Evolutionary conservation across 1,140 invertebrate genomes (phyloP).

Genomic region (Hypsibius dujardini): DNA sequence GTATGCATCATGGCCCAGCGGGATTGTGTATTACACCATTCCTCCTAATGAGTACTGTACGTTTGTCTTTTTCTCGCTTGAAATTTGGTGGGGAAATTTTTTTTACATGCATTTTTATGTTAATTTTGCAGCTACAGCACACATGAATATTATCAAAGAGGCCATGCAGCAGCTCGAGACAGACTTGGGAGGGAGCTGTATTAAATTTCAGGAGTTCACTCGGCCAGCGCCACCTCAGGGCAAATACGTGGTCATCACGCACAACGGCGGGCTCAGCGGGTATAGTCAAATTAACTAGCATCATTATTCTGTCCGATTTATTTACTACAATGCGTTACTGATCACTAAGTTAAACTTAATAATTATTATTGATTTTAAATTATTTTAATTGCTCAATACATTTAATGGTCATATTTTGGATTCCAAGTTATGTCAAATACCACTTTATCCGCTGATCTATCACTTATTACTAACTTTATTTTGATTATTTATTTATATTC

Average conservation of each 20-base stretch:
- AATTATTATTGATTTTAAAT: too few species aligned
- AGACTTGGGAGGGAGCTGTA: constrained; percentile 1
- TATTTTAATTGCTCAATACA: too few species aligned
- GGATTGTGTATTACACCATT: not conserved
- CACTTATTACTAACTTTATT: too few species aligned
- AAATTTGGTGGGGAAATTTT: not conserved
- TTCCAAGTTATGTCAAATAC: too few species aligned
- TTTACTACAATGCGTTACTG: too few species aligned
- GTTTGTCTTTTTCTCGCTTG: not conserved
- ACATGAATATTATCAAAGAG: not conserved
- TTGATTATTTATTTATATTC: too few species aligned
- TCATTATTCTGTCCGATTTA: not conserved
- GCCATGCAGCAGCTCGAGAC: constrained; percentile 5
- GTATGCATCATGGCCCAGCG: not conserved
- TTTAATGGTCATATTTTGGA: too few species aligned
- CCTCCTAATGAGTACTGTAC: constrained; percentile 1
- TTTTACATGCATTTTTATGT: not conserved
- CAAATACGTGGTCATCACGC: not conserved
- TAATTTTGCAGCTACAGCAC: not conserved
- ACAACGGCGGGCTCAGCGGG: not conserved
- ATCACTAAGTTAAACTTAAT: too few species aligned
- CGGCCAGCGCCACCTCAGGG: not conserved
- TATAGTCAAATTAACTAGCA: too few species aligned
- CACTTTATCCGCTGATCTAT: too few species aligned
- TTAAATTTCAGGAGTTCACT: not conserved